These are phyloP conservation scores for Sphenodon punctatus DNA, from an alignment of 2,797 vertebrate species.

Conservation along the genomic window DNA sequence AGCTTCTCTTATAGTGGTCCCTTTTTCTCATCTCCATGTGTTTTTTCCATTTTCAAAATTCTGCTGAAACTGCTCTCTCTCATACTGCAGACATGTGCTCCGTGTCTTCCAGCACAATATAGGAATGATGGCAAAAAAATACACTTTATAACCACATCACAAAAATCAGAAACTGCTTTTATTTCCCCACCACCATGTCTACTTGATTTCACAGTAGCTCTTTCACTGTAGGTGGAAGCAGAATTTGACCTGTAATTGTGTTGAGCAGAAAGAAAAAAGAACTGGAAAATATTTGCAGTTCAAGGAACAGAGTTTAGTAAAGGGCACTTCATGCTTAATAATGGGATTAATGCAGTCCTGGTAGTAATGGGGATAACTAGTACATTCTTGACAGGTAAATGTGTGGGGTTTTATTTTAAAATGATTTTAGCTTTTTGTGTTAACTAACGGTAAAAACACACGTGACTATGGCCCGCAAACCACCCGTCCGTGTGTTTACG, in stretches of 20 bases:
- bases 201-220: neutral
- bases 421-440: too few species aligned
- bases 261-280: neutral
- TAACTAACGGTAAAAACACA: too few species aligned
- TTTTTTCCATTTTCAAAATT: too few species aligned
- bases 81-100: neutral
- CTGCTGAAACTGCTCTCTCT: too few species aligned
- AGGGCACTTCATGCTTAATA: neutral
- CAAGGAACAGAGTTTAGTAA: neutral
- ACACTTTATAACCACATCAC: too few species aligned
- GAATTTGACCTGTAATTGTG: neutral
- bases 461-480: too few species aligned
- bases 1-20: too few species aligned
- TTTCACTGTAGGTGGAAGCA: neutral
- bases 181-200: neutral
- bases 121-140: neutral
- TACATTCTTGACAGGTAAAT: too few species aligned
- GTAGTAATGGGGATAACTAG: too few species aligned
- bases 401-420: too few species aligned
- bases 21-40: too few species aligned
- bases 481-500: too few species aligned
- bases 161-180: neutral
- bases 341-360: neutral
- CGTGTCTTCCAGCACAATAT: neutral
- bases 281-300: neutral